These are phyloP conservation scores for Crambe crambe DNA, from an alignment of 37 sponge, comb jelly and placozoan species.

Conservation along the genomic window DNA sequence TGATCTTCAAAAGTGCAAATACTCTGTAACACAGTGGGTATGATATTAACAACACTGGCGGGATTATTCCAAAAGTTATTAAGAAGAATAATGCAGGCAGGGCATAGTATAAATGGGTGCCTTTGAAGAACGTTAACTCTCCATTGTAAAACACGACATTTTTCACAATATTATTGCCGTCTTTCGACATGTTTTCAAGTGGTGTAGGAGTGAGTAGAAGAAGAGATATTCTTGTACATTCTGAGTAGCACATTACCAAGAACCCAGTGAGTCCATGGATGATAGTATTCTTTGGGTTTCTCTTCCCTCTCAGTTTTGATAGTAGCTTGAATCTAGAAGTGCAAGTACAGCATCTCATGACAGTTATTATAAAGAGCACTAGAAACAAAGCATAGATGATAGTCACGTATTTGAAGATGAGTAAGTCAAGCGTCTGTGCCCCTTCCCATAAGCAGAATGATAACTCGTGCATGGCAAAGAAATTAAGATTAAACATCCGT, in stretches of 20 bases:
- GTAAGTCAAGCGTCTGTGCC: constrained; percentile 20
- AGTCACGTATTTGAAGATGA: constrained; percentile 47
- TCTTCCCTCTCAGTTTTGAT: neutral
- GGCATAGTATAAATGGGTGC: neutral
- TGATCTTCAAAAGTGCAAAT: neutral
- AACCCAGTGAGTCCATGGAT: constrained; percentile 38
- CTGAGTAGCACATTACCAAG: constrained; percentile 28
- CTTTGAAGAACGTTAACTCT: neutral
- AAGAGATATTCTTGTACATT: constrained; percentile 6
- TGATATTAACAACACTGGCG: neutral
- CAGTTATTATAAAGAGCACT: neutral
- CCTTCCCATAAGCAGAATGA: constrained; percentile 41
- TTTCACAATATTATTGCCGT: neutral
- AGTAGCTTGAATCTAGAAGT: neutral
- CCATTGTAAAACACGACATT: constrained; percentile 11
- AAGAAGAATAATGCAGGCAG: constrained; percentile 10
- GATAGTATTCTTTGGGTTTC: neutral
- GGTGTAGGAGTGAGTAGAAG: neutral
- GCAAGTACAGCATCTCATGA: neutral
- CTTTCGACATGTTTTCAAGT: neutral
- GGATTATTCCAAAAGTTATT: neutral
- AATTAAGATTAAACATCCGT: constrained; percentile 32
- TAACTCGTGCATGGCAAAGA: constrained; percentile 14
- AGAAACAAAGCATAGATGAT: constrained; percentile 20
- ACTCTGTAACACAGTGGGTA: neutral